A percentile compares a stretch with the other conserved stretches of the same genome.
These are phyloP conservation scores for Osedax fenrisi DNA, from an alignment of 2,888 invertebrate species.

Conservation along the genomic window DNA sequence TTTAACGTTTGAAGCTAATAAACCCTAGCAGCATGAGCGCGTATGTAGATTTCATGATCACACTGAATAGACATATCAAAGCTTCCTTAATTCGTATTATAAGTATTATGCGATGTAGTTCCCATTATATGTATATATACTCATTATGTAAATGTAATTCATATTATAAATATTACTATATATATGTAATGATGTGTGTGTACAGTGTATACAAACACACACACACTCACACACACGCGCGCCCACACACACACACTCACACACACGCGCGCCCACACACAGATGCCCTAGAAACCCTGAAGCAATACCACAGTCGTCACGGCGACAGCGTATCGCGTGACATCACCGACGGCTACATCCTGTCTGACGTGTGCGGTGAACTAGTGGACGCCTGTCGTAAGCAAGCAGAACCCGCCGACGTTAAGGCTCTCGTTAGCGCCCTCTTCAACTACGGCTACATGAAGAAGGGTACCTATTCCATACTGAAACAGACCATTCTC, in stretches of 20 bases:
- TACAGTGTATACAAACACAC: no score
- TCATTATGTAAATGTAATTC: no score
- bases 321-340: neutral
- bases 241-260: neutral
- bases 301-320: neutral
- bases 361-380: neutral
- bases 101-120: no score
- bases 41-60: no score
- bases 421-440: neutral
- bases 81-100: no score
- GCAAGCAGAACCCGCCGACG: neutral
- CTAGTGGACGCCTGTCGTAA: constrained; percentile 3
- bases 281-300: constrained; percentile 10
- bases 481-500: neutral
- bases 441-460: constrained; percentile 1
- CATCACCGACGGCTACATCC: constrained; percentile 3
- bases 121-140: no score
- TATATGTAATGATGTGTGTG: no score
- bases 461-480: constrained; percentile 4
- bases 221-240: no score
- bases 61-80: no score
- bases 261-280: neutral
- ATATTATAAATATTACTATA: no score
- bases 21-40: no score
- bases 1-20: no score